A percentile compares a stretch with the other conserved stretches of the same genome.
Conservation (phyloP, 2,797 vertebrate species). For the Cyprinella venusta region DNA sequence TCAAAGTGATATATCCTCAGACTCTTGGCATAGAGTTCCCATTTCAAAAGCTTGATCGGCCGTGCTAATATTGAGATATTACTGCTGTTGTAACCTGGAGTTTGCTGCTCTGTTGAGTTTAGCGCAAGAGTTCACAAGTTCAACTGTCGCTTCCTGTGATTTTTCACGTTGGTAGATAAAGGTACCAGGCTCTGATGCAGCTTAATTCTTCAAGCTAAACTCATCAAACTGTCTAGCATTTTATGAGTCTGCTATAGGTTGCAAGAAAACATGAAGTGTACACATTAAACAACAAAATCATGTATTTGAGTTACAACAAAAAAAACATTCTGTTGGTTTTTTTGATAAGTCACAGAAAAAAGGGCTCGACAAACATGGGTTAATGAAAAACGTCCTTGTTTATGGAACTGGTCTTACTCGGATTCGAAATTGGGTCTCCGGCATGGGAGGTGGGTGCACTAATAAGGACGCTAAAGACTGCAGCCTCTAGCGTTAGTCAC, state of each 20-base stretch:
- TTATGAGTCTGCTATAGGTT: background rate
- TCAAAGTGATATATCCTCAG: conserved; percentile 24
- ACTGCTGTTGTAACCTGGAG: background rate
- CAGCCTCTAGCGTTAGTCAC: no score
- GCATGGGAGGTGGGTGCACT: no score
- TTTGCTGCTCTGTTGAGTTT: conserved; percentile 6
- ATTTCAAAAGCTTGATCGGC: background rate
- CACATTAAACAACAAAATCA: background rate
- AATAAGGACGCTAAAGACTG: no score
- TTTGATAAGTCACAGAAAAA: background rate
- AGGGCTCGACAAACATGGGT: background rate
- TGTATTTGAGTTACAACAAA: background rate
- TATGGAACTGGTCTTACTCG: no score
- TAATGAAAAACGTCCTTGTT: no score
- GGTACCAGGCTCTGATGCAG: background rate
- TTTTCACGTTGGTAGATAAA: conserved; percentile 3
- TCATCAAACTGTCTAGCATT: background rate
- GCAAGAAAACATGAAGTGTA: background rate
- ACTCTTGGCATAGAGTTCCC: background rate
- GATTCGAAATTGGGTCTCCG: no score
- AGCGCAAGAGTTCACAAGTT: background rate
- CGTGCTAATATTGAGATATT: background rate
- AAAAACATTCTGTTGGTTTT: background rate
- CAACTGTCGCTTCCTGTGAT: conserved; percentile 13
- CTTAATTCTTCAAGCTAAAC: background rate